Percentiles rank a stretch among this genome's conserved stretches.
These are phyloP conservation scores for Alca torda DNA, from an alignment of 2,797 vertebrate species.

Conservation along the genomic window DNA sequence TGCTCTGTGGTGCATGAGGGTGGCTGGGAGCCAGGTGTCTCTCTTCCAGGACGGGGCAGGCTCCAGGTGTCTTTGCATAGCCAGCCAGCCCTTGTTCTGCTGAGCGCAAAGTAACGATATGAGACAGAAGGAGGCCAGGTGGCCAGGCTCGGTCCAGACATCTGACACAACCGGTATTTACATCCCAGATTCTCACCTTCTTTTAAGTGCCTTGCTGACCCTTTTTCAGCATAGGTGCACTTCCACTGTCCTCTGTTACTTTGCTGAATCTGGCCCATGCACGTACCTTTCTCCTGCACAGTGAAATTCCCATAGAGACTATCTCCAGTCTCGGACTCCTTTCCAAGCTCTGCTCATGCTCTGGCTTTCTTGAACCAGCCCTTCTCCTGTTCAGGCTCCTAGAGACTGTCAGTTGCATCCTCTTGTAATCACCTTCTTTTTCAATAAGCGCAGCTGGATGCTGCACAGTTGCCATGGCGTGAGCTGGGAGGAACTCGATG, in stretches of 20 bases:
- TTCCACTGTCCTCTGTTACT: not conserved
- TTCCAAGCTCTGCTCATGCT: not conserved
- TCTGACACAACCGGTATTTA: not conserved
- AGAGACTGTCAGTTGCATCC: not conserved
- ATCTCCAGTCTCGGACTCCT: not conserved
- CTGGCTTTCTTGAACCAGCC: not conserved
- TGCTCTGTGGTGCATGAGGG: not conserved
- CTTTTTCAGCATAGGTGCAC: not conserved
- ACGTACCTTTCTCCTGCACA: not conserved
- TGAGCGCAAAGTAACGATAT: not conserved
- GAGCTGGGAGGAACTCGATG: not conserved
- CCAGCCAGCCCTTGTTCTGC: conserved; percentile 6
- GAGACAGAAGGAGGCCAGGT: conserved; percentile 56
- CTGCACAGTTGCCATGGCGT: not conserved
- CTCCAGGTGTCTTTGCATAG: not conserved
- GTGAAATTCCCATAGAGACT: not conserved
- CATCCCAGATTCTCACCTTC: not conserved
- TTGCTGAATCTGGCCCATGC: not conserved
- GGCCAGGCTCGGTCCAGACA: not conserved
- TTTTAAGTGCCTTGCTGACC: not conserved
- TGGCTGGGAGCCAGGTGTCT: conserved; percentile 10
- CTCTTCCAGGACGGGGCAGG: not conserved
- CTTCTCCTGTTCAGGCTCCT: not conserved
- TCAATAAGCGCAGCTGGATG: not conserved
- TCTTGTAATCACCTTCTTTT: not conserved